Evolutionary conservation across 2,888 invertebrate species (phyloP), one percentile per base, ranked within the genome.

Genomic region (Pachycephus smyrnensis): DNA sequence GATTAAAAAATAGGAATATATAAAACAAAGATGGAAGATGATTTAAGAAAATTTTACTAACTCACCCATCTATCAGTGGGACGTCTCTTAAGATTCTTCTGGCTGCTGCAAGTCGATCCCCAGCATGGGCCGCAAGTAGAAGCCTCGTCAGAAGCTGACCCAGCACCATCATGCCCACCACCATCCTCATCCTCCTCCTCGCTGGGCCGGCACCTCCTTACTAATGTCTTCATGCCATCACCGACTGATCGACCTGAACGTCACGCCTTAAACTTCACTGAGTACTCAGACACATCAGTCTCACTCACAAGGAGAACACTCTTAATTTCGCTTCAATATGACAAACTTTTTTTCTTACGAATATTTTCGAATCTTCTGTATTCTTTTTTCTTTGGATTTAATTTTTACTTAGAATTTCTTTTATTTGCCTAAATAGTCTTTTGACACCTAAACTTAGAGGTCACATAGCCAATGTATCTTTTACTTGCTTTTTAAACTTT

Each of bases 151-250:
- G 85, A 81, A 90, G 87, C 89, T 90, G 90, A 89, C 90, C 90
- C 88, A 90, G 90, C 89, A 90, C 89, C 90, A 90, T 90, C 84
- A 90, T 88, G 85, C 88, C 90, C 88, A 90, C 88, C 89, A 90
- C 90, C 90, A 90, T 90, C 90, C 90, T 90, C 90, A 90, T 90
- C 88, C 89, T 90, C 90, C 90, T 87, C 90, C 90, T 88, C 89
- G 86, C 90, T 89, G 88, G 89, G 88, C 90, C 87, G 87, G 87
- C 86, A 88, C 86, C 86, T 85, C 84, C 84, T 89, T 85, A 86
- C 86, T 88, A 90, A 88, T 89, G 87, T 90, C 90, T 87, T 90
- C 90, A 90, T 90, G 89, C 90, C 90, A 90, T 90, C 86, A 84
- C 88, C 85, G 82, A 79, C 84, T 83, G 75, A 83, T 79, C 82